Conservation (phyloP, 2,797 vertebrate species). For the Hydrolagus colliei region DNA sequence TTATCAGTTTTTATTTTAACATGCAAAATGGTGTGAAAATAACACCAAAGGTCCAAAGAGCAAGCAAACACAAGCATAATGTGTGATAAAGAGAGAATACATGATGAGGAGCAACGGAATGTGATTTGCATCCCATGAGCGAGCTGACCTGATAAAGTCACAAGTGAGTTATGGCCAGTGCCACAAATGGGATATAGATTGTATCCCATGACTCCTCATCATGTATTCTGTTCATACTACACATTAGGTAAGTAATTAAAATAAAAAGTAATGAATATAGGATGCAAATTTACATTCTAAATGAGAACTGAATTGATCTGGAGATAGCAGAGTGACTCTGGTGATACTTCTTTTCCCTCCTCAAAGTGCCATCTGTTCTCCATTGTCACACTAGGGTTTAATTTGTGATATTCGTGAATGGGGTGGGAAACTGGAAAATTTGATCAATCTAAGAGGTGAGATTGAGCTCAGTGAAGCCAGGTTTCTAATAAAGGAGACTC, state of each 20-base stretch:
- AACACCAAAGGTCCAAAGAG: background rate
- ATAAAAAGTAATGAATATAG: conserved; percentile 5
- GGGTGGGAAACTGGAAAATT: too few relatives aligned
- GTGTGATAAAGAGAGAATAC: background rate
- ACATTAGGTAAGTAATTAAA: conserved; percentile 13
- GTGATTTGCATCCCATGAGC: background rate
- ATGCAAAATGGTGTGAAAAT: background rate
- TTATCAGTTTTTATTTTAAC: background rate
- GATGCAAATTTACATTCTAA: conserved; percentile 24
- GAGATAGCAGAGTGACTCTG: background rate
- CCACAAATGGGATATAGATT: background rate
- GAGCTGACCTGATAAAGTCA: conserved; percentile 12
- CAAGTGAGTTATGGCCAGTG: background rate
- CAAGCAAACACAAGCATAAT: background rate
- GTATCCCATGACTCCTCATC: background rate
- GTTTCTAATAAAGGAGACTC: too few relatives aligned
- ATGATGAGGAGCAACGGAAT: background rate
- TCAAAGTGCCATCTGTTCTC: background rate
- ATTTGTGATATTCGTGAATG: too few relatives aligned
- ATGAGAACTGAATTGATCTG: background rate
- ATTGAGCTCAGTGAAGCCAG: too few relatives aligned
- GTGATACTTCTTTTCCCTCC: background rate
- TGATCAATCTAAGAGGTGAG: too few relatives aligned
- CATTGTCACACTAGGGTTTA: background rate
- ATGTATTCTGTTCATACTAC: conserved; percentile 3